Conservation (phyloP, 2,797 vertebrate genomes). For the Gymnothorax reevesii region DNA sequence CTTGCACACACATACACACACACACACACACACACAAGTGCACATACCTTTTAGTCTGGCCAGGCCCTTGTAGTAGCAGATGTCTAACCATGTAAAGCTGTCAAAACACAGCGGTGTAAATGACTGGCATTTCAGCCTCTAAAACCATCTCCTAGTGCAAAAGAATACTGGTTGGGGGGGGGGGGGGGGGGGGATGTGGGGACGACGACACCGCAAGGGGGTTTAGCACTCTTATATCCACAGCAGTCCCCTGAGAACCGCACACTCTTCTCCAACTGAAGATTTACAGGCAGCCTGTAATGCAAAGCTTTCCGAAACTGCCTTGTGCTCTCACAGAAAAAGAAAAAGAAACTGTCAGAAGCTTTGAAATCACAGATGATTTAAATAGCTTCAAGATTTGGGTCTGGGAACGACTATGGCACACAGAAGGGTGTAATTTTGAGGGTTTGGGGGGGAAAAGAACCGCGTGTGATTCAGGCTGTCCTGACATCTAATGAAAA, state of each 20-base stretch:
- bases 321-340: neutral
- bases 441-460: neutral
- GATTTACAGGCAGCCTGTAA: neutral
- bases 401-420: neutral
- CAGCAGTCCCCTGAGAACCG: neutral
- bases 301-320: neutral
- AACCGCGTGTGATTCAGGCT: constrained; percentile 3
- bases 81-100: constrained; percentile 13
- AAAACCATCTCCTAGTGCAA: neutral
- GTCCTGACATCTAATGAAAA: constrained; percentile 5
- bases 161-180: too few species aligned
- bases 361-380: constrained; percentile 8
- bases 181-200: neutral
- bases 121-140: neutral
- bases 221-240: neutral
- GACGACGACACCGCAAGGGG: neutral
- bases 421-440: neutral
- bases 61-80: neutral
- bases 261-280: neutral
- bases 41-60: neutral
- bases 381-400: neutral
- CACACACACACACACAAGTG: constrained; percentile 18
- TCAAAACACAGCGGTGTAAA: neutral
- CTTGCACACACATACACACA: neutral
- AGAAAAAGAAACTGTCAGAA: neutral